These are phyloP conservation scores for Capromys pilorides DNA, from an alignment of 2,797 vertebrate species.

Conservation along the genomic window DNA sequence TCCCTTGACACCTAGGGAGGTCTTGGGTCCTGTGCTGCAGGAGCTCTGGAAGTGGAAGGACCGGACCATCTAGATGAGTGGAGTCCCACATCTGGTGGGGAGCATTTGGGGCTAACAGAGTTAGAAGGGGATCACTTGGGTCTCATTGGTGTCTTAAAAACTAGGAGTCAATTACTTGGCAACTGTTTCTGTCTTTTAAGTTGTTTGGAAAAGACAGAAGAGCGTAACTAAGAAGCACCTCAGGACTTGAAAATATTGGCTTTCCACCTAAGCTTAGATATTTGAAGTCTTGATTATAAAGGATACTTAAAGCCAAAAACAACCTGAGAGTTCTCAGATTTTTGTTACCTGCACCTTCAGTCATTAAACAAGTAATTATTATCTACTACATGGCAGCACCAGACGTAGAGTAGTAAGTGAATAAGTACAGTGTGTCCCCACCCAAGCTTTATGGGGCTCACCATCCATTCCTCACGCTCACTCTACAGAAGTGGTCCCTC, in stretches of 20 bases:
- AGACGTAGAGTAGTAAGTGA: not conserved
- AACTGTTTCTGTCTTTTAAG: not conserved
- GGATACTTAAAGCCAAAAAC: not conserved
- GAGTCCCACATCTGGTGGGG: fast-evolving
- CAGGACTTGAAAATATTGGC: not conserved
- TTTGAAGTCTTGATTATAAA: not conserved
- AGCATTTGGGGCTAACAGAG: not conserved
- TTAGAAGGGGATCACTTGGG: not conserved
- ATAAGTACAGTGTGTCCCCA: not conserved
- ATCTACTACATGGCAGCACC: not conserved
- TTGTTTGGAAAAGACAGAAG: not conserved
- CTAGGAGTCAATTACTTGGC: not conserved
- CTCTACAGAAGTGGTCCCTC: not conserved
- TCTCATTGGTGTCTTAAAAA: not conserved
- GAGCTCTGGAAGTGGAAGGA: not conserved
- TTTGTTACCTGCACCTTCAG: not conserved
- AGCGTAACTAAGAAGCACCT: not conserved
- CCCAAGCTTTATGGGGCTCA: not conserved
- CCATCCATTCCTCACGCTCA: not conserved
- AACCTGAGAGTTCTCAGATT: not conserved
- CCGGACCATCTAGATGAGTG: not conserved
- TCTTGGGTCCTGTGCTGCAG: not conserved
- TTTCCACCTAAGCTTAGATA: not conserved
- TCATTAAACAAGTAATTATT: not conserved
- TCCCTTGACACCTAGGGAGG: not conserved